Evolutionary conservation across 2,888 invertebrate genomes (phyloP), one percentile per base, ranked within the genome.

Genomic region (Leptopilina myrica): DNA sequence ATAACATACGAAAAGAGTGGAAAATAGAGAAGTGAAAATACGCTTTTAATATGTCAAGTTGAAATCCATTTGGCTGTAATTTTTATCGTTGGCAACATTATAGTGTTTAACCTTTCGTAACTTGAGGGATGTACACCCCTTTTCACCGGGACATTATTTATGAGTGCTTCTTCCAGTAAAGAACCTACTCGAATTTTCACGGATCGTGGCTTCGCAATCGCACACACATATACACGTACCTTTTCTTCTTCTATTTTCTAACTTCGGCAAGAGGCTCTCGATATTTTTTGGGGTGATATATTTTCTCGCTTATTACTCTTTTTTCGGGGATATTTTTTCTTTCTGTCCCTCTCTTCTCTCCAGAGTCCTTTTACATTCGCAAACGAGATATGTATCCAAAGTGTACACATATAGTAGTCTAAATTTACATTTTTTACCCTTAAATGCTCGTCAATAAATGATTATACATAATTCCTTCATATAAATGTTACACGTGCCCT

Each of bases 151-250:
- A 56, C n/a, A 73, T 56, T 73, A 56, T 73, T 56, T 73, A 73
- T 73, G 33, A n/a, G 33, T 33, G 33, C 33, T n/a, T 73, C 56
- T 73, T 73, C 40, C 56, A 5, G 53, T 56, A 53, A 56, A 73
- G 40, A n/a, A 73, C 20, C n/a, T 43, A 64, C 76, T 65, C 26
- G 64, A 65, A 53, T 76, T 76, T 65, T 76, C 64, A 78, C 43
- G 75, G 62, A 53, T 49, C 53, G 33, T n/a, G 14, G 64, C 20
- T 40, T 56, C 9, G 56, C 53, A 73, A 40, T 73, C 40, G 56
- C 73, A 73, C 73, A 33, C 33, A 33, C 33, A 33, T 5, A 33
- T 20, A 20, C 20, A 33, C 33, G 3, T 33, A 33, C 33, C 33
- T 33, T 33, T 33, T 56, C 56, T 56, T 73, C 33, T 73, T 53